These are phyloP conservation scores for Trinorchestia longiramus DNA, from an alignment of 1,140 invertebrate species.

Conservation along the genomic window DNA sequence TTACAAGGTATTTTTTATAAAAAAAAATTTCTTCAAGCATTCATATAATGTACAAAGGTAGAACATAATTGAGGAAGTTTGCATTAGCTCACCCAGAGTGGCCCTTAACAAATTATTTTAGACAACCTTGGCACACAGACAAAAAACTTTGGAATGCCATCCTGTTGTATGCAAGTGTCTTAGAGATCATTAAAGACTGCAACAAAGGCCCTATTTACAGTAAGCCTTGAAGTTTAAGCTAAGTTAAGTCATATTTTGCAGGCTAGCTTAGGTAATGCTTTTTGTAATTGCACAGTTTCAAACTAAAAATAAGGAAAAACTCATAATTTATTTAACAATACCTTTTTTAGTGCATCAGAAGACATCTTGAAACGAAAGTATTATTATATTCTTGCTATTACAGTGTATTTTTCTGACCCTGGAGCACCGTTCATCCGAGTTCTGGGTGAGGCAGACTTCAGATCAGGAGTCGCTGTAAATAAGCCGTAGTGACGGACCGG, in stretches of 20 bases:
- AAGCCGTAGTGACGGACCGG: neutral
- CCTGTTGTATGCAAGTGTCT: too few relatives aligned
- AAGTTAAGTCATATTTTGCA: neutral
- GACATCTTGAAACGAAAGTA: neutral
- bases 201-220: neutral
- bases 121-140: too few relatives aligned
- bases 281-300: neutral
- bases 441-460: too few relatives aligned
- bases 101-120: too few relatives aligned
- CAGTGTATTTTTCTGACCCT: neutral
- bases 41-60: too few relatives aligned
- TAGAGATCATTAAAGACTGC: neutral
- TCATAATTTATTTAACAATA: neutral
- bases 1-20: too few relatives aligned
- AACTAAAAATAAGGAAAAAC: neutral
- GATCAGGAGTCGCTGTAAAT: neutral
- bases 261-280: neutral
- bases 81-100: too few relatives aligned
- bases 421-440: neutral
- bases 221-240: neutral
- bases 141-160: too few relatives aligned
- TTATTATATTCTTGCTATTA: neutral
- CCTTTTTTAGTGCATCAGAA: neutral
- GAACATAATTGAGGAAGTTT: too few relatives aligned
- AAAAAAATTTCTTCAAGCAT: too few relatives aligned